Base-by-base conservation (phyloP, 2,113 vertebrate genomes). In the Phyllostomus discolor region DNA sequence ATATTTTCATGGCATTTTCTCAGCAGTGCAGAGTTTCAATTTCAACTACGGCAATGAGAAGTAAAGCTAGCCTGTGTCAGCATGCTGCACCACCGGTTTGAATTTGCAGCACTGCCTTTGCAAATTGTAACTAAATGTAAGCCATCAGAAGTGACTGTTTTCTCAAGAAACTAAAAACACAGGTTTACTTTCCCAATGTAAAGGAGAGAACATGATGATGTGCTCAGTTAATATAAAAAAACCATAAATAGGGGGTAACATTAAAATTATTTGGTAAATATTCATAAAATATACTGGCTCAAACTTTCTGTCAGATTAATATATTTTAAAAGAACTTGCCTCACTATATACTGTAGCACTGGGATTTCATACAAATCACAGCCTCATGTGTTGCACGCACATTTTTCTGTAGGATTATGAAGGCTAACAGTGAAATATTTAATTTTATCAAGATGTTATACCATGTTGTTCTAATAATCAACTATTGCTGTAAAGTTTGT, bases 1-100 rank as follows among this genome's bases (percentile, higher is more conserved):
- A 99, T 99, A 99, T 99, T 99, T 99, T 99, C 99, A 99, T 99
- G 99, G 99, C 99, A 99, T 98, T 99, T 99, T 99, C 99, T 99
- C 99, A 99, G 99, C 99, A 99, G 99, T 99, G 98, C 99, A 98
- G 98, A 98, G 98, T 99, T 99, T 99, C 99, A 98, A 94, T 98
- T 99, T 98, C 98, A 98, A 98, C 97, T 97, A 1, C 93, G 98
- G 97, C 97, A 96, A 96, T 91, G 97, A 97, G 97, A 98, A 97
- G 98, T 93, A 98, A 98, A 98, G 96, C 93, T 97, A 93, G 96
- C 92, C 96, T 75, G 67, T 20, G 7, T 46, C 94, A 95, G 97
- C 96, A 97, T 93, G 54, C 86, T 69, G 86, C 48, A 82, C 95
- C 97, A 94, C 97, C 94, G 95, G 92, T 97, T 96, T 98, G 96